Conservation (phyloP, 1,140 invertebrate species). For the Harlomillsia oculata region DNA sequence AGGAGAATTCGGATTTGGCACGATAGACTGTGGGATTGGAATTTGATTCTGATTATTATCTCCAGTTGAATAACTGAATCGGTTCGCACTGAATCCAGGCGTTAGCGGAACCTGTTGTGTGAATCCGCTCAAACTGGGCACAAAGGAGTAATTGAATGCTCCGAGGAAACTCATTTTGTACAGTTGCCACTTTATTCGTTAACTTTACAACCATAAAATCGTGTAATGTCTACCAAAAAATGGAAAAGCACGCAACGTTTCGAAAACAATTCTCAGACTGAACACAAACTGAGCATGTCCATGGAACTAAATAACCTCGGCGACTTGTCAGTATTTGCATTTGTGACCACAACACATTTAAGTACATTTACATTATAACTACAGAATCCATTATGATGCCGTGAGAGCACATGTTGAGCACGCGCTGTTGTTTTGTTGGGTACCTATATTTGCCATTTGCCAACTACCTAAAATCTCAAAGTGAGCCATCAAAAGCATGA, state of each 20-base stretch:
- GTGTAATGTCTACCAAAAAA: neutral
- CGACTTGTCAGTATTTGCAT: too few species aligned
- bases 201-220: neutral
- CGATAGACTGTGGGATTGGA: conserved; percentile 14
- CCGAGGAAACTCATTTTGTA: conserved; percentile 27
- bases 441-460: too few species aligned
- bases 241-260: neutral
- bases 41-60: neutral
- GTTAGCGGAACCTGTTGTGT: neutral
- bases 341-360: too few species aligned
- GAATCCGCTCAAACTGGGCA: conserved; percentile 12
- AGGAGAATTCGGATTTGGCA: conserved; percentile 7
- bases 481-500: too few species aligned
- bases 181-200: neutral
- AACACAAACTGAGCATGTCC: too few species aligned
- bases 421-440: too few species aligned
- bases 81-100: neutral
- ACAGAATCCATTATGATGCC: too few species aligned
- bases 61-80: neutral
- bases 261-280: neutral
- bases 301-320: too few species aligned
- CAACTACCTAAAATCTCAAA: too few species aligned
- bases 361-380: too few species aligned
- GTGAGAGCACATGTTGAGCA: too few species aligned
- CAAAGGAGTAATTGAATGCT: conserved; percentile 22